These are phyloP conservation scores for Baryphthengus martii DNA, from an alignment of 2,113 vertebrate genomes.

Conservation along the genomic window DNA sequence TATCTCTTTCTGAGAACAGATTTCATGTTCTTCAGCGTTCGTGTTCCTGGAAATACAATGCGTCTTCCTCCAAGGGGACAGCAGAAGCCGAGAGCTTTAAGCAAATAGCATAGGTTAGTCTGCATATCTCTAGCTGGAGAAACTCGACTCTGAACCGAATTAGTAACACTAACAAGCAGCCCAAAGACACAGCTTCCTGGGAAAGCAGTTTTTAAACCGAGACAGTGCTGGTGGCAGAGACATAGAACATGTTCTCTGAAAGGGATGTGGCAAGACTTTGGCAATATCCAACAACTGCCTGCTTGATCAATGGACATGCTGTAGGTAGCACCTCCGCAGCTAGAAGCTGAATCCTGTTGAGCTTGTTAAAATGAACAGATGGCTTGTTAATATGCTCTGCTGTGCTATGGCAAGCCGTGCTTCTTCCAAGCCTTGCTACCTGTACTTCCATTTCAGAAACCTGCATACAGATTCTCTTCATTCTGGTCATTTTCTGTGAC, in stretches of 20 bases:
- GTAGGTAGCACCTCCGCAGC: constrained; percentile 44
- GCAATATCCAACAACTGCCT: constrained; percentile 18
- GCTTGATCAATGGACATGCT: constrained; percentile 12
- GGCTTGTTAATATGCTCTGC: constrained; percentile 36
- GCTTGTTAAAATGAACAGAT: constrained; percentile 51
- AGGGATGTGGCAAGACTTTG: constrained; percentile 23
- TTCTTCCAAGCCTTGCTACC: not conserved
- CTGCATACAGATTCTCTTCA: not conserved
- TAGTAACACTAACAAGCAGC: too few species aligned
- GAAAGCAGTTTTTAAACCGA: constrained; percentile 17
- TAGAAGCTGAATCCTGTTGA: constrained; percentile 49
- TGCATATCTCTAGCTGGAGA: not conserved
- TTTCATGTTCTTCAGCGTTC: not conserved
- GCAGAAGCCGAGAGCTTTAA: not conserved
- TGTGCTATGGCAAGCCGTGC: not conserved
- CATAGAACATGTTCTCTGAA: not conserved
- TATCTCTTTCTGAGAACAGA: not conserved
- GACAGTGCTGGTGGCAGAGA: not conserved
- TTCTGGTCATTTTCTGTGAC: not conserved
- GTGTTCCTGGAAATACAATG: not conserved
- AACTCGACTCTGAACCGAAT: constrained; percentile 14
- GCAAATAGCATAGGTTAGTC: not conserved
- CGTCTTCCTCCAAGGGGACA: not conserved
- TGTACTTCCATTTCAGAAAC: not conserved
- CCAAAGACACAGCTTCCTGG: not conserved